Conservation (phyloP, 2,797 vertebrate species). For the Rhinatrema bivittatum region DNA sequence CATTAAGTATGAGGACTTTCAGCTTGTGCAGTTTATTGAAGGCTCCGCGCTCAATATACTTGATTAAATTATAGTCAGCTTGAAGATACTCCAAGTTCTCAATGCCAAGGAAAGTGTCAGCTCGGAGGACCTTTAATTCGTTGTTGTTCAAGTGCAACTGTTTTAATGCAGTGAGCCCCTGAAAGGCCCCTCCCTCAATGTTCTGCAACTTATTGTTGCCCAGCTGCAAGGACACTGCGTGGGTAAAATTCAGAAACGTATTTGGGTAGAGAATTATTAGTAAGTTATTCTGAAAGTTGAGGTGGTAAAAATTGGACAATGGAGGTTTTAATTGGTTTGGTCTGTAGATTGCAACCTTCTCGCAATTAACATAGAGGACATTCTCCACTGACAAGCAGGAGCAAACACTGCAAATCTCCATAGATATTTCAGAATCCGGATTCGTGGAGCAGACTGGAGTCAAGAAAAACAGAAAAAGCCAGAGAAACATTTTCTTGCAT, state of each 20-base stretch:
- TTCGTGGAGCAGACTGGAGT: conserved; percentile 69
- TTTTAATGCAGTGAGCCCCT: conserved; percentile 88
- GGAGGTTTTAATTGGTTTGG: conserved; percentile 92
- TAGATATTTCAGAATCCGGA: conserved; percentile 76
- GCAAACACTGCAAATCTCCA: conserved; percentile 93
- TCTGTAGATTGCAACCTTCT: conserved; percentile 91
- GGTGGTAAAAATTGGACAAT: conserved; percentile 87
- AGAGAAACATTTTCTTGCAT: conserved; percentile 96
- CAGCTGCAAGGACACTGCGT: conserved; percentile 92
- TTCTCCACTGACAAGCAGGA: conserved; percentile 96
- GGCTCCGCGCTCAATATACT: conserved; percentile 93
- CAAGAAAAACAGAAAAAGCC: conserved; percentile 88
- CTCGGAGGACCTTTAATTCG: conserved; percentile 89
- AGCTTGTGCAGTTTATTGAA: conserved; percentile 97
- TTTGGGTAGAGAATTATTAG: conserved; percentile 92
- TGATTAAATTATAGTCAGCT: conserved; percentile 98
- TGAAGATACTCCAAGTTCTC: conserved; percentile 99
- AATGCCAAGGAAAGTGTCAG: conserved; percentile 94
- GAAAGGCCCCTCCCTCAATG: conserved; percentile 92
- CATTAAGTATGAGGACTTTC: conserved; percentile 96
- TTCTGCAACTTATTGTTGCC: conserved; percentile 98
- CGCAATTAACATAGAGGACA: conserved; percentile 96
- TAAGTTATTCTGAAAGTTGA: conserved; percentile 97
- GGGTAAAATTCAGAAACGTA: conserved; percentile 93
- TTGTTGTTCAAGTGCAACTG: conserved; percentile 98